phyloP scores from a whole-genome alignment of 1,140 invertebrate species.

The Condylostylus longicornis region DNA sequence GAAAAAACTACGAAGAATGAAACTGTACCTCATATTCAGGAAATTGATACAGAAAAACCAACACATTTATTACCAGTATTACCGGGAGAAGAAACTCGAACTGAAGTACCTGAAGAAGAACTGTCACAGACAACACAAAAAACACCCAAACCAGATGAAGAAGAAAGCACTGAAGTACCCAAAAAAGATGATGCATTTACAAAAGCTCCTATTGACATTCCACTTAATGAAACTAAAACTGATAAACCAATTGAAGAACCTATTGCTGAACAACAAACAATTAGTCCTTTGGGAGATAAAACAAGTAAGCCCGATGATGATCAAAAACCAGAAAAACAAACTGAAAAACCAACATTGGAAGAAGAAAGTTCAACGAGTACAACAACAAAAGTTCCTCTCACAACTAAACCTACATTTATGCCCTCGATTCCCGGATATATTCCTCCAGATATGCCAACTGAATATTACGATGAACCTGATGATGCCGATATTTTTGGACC shows the following conservation, averaged over 20 bases:
- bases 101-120: background rate
- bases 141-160: too few relatives aligned
- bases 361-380: background rate
- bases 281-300: background rate
- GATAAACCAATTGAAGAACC: background rate
- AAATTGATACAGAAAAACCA: background rate
- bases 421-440: constrained; percentile 25
- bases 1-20: background rate
- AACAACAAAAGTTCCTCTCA: background rate
- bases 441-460: too few relatives aligned
- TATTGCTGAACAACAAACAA: background rate
- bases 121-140: background rate
- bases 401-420: too few relatives aligned
- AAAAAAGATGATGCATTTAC: constrained; percentile 8
- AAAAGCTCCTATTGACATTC: constrained; percentile 11
- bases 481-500: constrained; percentile 62
- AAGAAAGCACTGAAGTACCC: too few relatives aligned
- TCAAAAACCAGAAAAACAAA: background rate
- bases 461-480: constrained; percentile 52
- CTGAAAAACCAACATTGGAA: background rate
- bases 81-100: background rate
- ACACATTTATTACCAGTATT: too few relatives aligned
- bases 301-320: background rate
- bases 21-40: too few relatives aligned
- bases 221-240: background rate